Percentiles rank a stretch among this genome's conserved stretches.
Conservation (phyloP, 2,888 invertebrate species). For the Drosophila mayaguana region DNA sequence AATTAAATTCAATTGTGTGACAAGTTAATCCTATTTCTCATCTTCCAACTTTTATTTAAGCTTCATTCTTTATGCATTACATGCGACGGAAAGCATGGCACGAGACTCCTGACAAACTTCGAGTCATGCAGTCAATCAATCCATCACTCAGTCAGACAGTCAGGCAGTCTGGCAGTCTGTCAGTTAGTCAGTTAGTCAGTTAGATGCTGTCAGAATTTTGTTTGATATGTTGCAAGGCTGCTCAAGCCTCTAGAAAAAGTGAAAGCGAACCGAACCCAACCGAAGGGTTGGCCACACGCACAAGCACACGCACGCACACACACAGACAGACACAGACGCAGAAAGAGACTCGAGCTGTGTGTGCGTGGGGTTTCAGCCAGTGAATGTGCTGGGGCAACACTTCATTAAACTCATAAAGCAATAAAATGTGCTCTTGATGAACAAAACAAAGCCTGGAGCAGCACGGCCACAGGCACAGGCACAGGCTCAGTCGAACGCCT, state of each 20-base stretch:
- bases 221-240: constrained; percentile 66
- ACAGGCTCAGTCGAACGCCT: constrained; percentile 1
- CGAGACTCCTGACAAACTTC: constrained; percentile 31
- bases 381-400: constrained; percentile 60
- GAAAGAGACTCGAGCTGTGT: background rate
- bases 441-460: constrained; percentile 52
- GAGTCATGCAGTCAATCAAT: constrained; percentile 61
- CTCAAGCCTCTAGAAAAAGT: constrained; percentile 50
- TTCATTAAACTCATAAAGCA: constrained; percentile 80
- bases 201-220: constrained; percentile 67
- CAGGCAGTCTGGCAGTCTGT: constrained; percentile 30
- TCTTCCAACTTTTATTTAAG: constrained; percentile 80
- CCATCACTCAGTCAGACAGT: constrained; percentile 47
- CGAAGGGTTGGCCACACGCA: constrained; percentile 63
- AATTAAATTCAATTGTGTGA: constrained; percentile 84
- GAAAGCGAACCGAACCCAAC: constrained; percentile 60
- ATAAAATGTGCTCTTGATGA: constrained; percentile 73
- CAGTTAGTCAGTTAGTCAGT: constrained; percentile 36
- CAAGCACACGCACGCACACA: constrained; percentile 5
- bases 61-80: constrained; percentile 81
- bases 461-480: background rate
- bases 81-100: constrained; percentile 36
- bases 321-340: background rate
- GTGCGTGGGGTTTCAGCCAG: background rate
- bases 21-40: constrained; percentile 83